These are phyloP conservation scores for Psix sp. DNA, from an alignment of 1,140 invertebrate species.

Conservation along the genomic window DNA sequence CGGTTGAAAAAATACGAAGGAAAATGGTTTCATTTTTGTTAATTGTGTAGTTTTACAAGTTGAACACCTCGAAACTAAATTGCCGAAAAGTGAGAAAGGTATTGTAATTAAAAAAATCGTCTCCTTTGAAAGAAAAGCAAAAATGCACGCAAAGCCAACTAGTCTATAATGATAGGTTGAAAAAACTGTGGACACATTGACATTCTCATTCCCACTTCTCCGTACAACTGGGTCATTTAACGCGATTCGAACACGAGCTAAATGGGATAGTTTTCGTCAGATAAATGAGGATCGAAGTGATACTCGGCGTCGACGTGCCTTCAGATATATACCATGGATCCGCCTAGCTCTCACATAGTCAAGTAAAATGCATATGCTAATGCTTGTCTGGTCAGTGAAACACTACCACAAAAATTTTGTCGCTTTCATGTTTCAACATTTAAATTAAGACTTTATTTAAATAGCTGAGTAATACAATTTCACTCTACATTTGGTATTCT, in stretches of 20 bases:
- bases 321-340: constrained; percentile 21
- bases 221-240: constrained; percentile 52
- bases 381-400: constrained; percentile 11
- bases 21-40: too few species aligned
- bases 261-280: constrained; percentile 53
- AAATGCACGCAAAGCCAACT: constrained; percentile 14
- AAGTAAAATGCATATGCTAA: constrained; percentile 30
- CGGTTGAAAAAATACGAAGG: too few species aligned
- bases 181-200: constrained; percentile 29
- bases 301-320: constrained; percentile 26
- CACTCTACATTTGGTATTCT: too few species aligned
- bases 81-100: constrained; percentile 4
- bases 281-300: constrained; percentile 57
- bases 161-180: constrained; percentile 10
- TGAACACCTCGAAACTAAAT: not conserved
- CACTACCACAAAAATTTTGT: constrained; percentile 7
- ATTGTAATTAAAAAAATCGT: constrained; percentile 19
- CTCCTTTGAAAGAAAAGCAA: constrained; percentile 8
- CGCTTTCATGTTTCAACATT: constrained; percentile 1
- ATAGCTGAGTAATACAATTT: too few species aligned
- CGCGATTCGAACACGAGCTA: constrained; percentile 43
- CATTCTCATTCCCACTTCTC: constrained; percentile 25
- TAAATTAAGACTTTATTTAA: too few species aligned
- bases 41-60: too few species aligned
- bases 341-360: constrained; percentile 20